A percentile compares a stretch with the other conserved stretches of the same genome.
phyloP scores from a whole-genome alignment of 2,113 vertebrate species.

The Ifrita kowaldi region DNA sequence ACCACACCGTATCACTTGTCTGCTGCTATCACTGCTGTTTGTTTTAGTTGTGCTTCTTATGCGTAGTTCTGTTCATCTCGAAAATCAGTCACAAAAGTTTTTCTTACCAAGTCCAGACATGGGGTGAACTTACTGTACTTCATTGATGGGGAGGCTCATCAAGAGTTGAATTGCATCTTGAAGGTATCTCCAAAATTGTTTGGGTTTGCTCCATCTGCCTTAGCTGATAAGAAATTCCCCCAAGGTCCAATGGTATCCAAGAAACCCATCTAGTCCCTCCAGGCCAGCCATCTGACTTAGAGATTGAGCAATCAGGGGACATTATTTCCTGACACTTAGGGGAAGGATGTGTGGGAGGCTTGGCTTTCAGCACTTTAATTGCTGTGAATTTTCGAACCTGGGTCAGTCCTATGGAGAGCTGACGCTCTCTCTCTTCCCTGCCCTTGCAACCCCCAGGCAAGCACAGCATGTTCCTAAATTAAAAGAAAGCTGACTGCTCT shows the following conservation, averaged over 20 bases:
- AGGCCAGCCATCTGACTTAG: constrained; percentile 31
- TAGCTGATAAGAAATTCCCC: not conserved
- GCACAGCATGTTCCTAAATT: constrained; percentile 22
- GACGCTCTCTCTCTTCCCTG: not conserved
- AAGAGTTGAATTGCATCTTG: not conserved
- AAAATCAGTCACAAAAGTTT: not conserved
- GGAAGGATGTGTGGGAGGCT: constrained; percentile 12
- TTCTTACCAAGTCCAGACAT: not conserved
- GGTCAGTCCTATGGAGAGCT: constrained; percentile 31
- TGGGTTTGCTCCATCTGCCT: not conserved
- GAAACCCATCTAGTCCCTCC: constrained; percentile 16
- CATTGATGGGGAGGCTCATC: not conserved
- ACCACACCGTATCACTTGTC: not conserved
- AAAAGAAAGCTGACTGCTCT: constrained; percentile 11
- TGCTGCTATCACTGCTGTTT: not conserved
- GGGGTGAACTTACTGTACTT: not conserved
- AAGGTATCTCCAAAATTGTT: not conserved
- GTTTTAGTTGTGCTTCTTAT: not conserved
- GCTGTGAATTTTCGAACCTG: constrained; percentile 39
- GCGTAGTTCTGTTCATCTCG: not conserved
- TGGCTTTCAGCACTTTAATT: constrained; percentile 16
- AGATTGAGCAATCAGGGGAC: constrained; percentile 16
- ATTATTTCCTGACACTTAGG: constrained; percentile 21
- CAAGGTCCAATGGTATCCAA: not conserved
- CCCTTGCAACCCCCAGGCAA: not conserved